Evolutionary conservation across 1,140 invertebrate species (phyloP).

Genomic region (Physella acuta): DNA sequence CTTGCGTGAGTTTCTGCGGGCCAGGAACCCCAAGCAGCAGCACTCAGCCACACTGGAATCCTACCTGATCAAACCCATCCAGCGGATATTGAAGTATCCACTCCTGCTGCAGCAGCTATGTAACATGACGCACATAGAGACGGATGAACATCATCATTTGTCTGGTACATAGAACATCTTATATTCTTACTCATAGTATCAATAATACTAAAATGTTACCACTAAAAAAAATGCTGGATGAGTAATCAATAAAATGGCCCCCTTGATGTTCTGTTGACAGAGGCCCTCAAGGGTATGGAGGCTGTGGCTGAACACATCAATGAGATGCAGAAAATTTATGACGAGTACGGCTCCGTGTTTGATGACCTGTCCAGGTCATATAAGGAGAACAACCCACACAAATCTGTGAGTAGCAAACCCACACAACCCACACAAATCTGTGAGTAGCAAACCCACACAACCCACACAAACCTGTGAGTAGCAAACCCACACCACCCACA

Average conservation of each 20-base stretch:
- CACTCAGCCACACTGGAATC: constrained; percentile 96
- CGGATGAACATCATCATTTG: constrained; percentile 91
- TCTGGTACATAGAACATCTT: constrained; percentile 54
- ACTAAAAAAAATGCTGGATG: background rate
- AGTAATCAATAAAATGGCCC: background rate
- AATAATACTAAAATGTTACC: background rate
- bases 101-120: constrained; percentile 91
- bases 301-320: constrained; percentile 99
- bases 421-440: too few species aligned
- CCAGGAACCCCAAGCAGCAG: constrained; percentile 91
- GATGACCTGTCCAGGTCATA: constrained; percentile 61
- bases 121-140: constrained; percentile 86
- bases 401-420: constrained; percentile 48
- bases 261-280: constrained; percentile 30
- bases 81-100: constrained; percentile 97
- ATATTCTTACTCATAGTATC: background rate
- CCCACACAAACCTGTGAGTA: too few species aligned
- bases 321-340: constrained; percentile 99
- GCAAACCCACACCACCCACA: too few species aligned
- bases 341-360: constrained; percentile 98
- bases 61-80: constrained; percentile 98
- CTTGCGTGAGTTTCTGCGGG: constrained; percentile 89
- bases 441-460: too few species aligned
- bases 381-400: constrained; percentile 48
- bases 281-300: constrained; percentile 76